Base-by-base conservation (phyloP, 2,888 invertebrate species). In the Macrophya alboannulata region DNA sequence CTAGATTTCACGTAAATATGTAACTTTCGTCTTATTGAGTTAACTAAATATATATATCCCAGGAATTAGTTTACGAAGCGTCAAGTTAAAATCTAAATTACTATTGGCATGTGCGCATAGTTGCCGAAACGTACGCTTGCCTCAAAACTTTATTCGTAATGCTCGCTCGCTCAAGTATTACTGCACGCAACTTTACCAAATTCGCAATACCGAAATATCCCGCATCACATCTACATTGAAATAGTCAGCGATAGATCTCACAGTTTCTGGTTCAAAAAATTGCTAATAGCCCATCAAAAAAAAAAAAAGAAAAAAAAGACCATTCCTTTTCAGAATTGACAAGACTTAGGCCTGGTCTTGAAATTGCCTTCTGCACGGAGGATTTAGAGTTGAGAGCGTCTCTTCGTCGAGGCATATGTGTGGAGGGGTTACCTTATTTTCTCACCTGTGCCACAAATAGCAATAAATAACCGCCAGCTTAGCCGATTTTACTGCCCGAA, bases 381-480 rank as follows among this genome's bases (percentile, higher is more conserved):
- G 17, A 17, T 74, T 45, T 74, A 15, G 17, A 37, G 68, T 37
- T 37, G 15, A 37, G 68, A 68, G 68, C 37, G 31, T 68, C 43
- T 74, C 45, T 74, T n/a, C 17, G 72, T 45, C 4, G 21, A 45
- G 72, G 31, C 8, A 21, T 74, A n/a, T 45, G 45, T 45, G 45
- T 45, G 21, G 15, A 45, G 72, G 72, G 72, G 72, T 83, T 83
- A 68, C 48, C 83, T 83, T 31, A 71, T 91, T 92, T 90, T 90
- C 91, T 92, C 92, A 92, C 92, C 92, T 92, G 92, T 92, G 92
- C 92, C 92, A 91, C 90, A 89, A 90, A 88, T 88, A 90, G 91
- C 90, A 92, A 92, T 93, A 93, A 93, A 93, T 93, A 93, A 93
- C 93, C 92, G 91, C 90, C 92, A 91, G 92, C 92, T 93, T 92